Conservation (phyloP, 2,797 vertebrate species). For the Pangasius krempfi region DNA sequence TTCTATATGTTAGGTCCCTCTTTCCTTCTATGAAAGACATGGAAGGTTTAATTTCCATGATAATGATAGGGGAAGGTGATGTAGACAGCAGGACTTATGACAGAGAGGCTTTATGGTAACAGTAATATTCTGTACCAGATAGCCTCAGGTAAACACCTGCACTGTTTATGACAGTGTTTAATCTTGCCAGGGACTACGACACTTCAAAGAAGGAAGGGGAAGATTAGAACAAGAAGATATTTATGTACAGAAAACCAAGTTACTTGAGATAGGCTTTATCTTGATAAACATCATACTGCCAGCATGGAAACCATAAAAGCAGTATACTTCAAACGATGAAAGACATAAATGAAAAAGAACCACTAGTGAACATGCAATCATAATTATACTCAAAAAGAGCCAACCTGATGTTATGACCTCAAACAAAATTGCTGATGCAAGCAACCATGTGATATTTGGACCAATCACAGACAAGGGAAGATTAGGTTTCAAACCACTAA, state of each 20-base stretch:
- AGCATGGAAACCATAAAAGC: neutral
- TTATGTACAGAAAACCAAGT: neutral
- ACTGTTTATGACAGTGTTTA: slow-evolving; percentile 31
- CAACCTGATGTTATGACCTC: neutral
- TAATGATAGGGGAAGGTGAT: slow-evolving; percentile 55
- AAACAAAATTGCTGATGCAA: neutral
- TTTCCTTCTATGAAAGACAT: slow-evolving; percentile 27
- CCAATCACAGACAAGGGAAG: neutral
- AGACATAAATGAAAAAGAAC: neutral
- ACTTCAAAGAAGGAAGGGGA: slow-evolving; percentile 12
- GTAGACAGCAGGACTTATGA: slow-evolving; percentile 42
- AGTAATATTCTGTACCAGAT: slow-evolving; percentile 21
- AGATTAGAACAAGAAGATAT: slow-evolving; percentile 4
- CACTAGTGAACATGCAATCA: neutral
- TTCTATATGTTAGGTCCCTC: slow-evolving; percentile 17
- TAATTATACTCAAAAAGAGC: neutral
- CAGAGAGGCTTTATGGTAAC: slow-evolving; percentile 34
- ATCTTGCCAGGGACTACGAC: slow-evolving; percentile 2
- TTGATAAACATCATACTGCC: neutral
- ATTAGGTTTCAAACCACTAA: neutral
- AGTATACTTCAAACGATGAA: neutral
- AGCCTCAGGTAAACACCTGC: slow-evolving; percentile 54
- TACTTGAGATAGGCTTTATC: neutral
- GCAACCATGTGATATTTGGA: neutral
- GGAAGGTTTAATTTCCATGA: slow-evolving; percentile 47